A percentile compares a stretch with the other conserved stretches of the same genome.
phyloP scores from a whole-genome alignment of 2,797 vertebrate species.

The Phrynocephalus forsythii region DNA sequence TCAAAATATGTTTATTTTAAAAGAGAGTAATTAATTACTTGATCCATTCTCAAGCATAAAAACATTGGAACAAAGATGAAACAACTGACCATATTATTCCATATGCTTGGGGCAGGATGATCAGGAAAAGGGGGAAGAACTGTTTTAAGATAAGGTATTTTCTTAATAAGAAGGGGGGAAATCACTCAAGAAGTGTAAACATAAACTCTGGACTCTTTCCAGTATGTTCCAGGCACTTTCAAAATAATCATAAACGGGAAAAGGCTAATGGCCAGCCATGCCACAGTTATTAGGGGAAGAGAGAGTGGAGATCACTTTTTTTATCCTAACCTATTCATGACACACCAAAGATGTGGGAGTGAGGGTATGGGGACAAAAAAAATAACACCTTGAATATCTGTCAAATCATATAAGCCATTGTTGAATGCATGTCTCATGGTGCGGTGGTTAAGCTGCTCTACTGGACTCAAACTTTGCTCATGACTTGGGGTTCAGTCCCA shows the following conservation, averaged over 20 bases:
- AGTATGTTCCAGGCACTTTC: background rate
- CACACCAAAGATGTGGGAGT: background rate
- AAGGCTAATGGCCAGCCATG: background rate
- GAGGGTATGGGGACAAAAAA: background rate
- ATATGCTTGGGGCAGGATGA: background rate
- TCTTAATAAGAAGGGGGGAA: background rate
- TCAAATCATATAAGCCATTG: too few species aligned
- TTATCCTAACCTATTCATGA: background rate
- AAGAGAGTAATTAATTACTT: slow-evolving; percentile 12
- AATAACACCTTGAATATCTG: background rate
- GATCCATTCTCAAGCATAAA: slow-evolving; percentile 1
- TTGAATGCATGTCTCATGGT: too few species aligned
- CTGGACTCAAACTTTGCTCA: too few species aligned
- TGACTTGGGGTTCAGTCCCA: too few species aligned
- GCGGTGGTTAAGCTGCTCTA: too few species aligned
- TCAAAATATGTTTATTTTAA: background rate
- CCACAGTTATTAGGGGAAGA: background rate
- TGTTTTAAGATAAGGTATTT: background rate
- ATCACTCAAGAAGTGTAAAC: background rate
- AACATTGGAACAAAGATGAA: background rate
- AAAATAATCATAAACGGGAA: background rate
- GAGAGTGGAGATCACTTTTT: background rate
- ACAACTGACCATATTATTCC: background rate
- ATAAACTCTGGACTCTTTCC: background rate
- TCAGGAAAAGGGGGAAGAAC: slow-evolving; percentile 9